Evolutionary conservation across 35 echinoderm and acorn worm genomes (phyloP), one percentile per base, ranked within the genome.

Genomic region (Apostichopus japonicus): DNA sequence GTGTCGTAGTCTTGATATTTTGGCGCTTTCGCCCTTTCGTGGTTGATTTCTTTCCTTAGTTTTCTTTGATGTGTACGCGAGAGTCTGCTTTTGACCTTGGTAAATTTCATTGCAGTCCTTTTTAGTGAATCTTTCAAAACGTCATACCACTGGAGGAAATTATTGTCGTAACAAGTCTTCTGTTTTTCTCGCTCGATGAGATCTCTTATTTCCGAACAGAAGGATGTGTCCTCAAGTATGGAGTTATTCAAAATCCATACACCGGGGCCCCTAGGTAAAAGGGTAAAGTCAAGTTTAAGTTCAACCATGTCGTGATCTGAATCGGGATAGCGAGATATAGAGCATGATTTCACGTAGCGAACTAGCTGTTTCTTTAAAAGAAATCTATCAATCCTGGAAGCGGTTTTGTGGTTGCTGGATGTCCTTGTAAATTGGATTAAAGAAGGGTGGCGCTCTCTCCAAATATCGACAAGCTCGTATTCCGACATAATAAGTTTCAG

Each of bases 1-100:
- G 58, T 67, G 15, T 92, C 91, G 51, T 92, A 92, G 44, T 92
- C 78, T 0, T 15, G 53, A 82, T 53, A 92, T 79, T 80, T 80
- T 22, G 83, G 17, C 4, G 91, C 91, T 92, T 92, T 92, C 10
- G 11, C 3, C 13, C 25, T 22, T 53, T 92, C 91, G 57, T 65
- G 83, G 15, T 56, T 19, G 8, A 92, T 81, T 57, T 92, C 21
- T 10, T 83, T 92, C 4, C 56, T 16, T 16, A 89, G 23, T 24
- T 3, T 5, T 8, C 16, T 89, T 8, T 9, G n/a, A 1, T 14
- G 14, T 8, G 6, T 4, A 8, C 21, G 8, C 1, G 9, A 4
- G 10, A 65, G 4, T 16, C 33, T 9, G 9, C 65, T 14, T 6
- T 27, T 87, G 4, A n/a, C 61, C 9, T 89, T 89, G 2, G 25